Conservation (phyloP, 92 coral and sea anemone genomes). For the Pocillopora meandrina region DNA sequence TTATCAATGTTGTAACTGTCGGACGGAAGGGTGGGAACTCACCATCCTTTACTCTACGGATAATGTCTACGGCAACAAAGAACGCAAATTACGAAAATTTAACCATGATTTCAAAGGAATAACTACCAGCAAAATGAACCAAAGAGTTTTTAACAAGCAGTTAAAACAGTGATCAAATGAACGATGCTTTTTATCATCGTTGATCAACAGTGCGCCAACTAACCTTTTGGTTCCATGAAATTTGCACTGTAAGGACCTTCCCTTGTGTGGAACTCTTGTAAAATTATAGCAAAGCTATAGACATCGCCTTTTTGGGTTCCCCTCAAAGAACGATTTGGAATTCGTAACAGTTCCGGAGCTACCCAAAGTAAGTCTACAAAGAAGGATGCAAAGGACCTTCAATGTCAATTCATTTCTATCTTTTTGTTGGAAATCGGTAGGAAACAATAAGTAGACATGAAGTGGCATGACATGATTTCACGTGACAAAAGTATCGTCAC, state of each 20-base stretch:
- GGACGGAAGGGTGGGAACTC: slow-evolving; percentile 95
- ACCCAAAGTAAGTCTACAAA: slow-evolving; percentile 82
- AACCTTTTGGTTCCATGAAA: slow-evolving; percentile 94
- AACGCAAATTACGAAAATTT: not conserved
- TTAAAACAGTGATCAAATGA: not conserved
- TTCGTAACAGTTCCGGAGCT: slow-evolving; percentile 86
- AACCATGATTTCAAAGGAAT: too few relatives aligned
- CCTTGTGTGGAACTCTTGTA: slow-evolving; percentile 93
- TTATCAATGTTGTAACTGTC: slow-evolving; percentile 71
- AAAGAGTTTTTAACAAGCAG: too few relatives aligned
- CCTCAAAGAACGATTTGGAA: slow-evolving; percentile 56
- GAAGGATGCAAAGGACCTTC: too few relatives aligned
- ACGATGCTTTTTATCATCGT: not conserved
- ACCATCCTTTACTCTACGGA: slow-evolving; percentile 79
- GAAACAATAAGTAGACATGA: not conserved
- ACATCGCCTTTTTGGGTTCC: slow-evolving; percentile 96
- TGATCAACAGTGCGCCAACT: not conserved
- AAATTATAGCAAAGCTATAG: slow-evolving; percentile 92
- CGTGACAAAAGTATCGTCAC: not conserved
- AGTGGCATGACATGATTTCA: not conserved
- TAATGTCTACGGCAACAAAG: slow-evolving; percentile 56
- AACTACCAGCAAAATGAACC: too few relatives aligned
- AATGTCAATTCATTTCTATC: too few relatives aligned
- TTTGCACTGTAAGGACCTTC: slow-evolving; percentile 89
- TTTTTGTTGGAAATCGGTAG: too few relatives aligned